Conservation (phyloP, 2,797 vertebrate genomes). For the Cossypha polioptera region DNA sequence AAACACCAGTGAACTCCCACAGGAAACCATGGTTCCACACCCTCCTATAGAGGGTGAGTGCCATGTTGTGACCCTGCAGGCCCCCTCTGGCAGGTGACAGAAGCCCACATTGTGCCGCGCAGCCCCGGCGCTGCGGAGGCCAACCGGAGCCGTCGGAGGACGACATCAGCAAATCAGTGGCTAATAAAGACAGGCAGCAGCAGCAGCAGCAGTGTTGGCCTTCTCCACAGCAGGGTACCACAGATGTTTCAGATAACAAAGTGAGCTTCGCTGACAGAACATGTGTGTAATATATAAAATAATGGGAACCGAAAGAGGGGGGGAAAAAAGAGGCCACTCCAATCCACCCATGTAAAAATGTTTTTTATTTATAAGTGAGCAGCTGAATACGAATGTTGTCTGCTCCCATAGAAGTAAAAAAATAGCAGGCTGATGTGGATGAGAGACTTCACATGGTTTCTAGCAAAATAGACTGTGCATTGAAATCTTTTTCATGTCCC, state of each 20-base stretch:
- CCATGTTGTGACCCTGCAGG: background rate
- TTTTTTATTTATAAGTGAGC: slow-evolving; percentile 45
- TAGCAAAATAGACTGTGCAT: background rate
- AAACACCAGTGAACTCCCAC: background rate
- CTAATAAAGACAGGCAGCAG: slow-evolving; percentile 70
- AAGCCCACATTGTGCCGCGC: background rate
- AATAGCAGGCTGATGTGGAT: slow-evolving; percentile 1
- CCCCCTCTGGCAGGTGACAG: background rate
- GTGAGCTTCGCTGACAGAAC: slow-evolving; percentile 64
- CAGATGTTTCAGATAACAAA: slow-evolving; percentile 74
- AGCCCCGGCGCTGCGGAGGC: background rate
- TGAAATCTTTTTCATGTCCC: background rate
- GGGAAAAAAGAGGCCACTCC: background rate
- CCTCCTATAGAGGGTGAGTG: background rate
- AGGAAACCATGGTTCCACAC: fast-evolving
- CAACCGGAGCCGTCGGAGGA: background rate
- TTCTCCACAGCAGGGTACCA: slow-evolving; percentile 64
- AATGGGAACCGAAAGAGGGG: slow-evolving; percentile 42
- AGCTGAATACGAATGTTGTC: slow-evolving; percentile 53
- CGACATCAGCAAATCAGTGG: slow-evolving; percentile 2
- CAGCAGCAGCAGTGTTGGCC: slow-evolving; percentile 59
- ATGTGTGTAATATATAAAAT: slow-evolving; percentile 71
- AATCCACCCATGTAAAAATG: slow-evolving; percentile 51
- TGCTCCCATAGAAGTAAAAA: slow-evolving; percentile 16
- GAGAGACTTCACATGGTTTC: slow-evolving; percentile 11